Percentiles rank a stretch among this genome's conserved stretches.
phyloP scores from a whole-genome alignment of 2,113 vertebrate species.

The Gnathochromis pfefferi region DNA sequence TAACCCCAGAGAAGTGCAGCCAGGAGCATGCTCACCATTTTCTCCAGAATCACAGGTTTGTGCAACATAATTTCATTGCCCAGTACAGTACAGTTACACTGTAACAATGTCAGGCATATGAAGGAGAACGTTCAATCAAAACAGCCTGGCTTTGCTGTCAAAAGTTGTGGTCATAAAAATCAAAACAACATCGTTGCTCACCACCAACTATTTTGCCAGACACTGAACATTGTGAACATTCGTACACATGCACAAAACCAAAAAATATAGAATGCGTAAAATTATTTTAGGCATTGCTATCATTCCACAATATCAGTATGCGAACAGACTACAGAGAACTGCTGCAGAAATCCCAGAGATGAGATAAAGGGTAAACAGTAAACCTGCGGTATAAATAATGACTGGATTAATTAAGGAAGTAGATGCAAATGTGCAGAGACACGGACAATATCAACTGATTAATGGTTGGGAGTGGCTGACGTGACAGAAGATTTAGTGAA shows the following conservation, averaged over 20 bases:
- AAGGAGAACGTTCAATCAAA: background rate
- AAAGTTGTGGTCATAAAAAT: fast-evolving
- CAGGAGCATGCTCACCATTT: background rate
- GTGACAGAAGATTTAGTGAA: background rate
- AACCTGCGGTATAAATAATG: background rate
- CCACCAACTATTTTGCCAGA: background rate
- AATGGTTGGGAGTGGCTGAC: background rate
- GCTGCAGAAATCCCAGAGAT: background rate
- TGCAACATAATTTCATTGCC: background rate
- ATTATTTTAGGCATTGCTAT: background rate
- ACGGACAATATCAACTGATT: background rate
- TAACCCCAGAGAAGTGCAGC: background rate
- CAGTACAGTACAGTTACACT: background rate
- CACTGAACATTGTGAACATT: background rate
- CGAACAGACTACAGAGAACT: background rate
- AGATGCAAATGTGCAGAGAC: background rate
- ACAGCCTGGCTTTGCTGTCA: background rate
- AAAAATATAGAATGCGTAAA: background rate
- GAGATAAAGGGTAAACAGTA: background rate
- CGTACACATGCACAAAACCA: background rate
- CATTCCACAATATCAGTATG: background rate
- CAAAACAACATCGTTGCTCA: fast-evolving
- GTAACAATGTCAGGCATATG: background rate
- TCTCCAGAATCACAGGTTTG: background rate
- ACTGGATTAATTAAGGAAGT: background rate